Evolutionary conservation across 2,113 vertebrate species (phyloP).

Genomic region (Petroica traversi): DNA sequence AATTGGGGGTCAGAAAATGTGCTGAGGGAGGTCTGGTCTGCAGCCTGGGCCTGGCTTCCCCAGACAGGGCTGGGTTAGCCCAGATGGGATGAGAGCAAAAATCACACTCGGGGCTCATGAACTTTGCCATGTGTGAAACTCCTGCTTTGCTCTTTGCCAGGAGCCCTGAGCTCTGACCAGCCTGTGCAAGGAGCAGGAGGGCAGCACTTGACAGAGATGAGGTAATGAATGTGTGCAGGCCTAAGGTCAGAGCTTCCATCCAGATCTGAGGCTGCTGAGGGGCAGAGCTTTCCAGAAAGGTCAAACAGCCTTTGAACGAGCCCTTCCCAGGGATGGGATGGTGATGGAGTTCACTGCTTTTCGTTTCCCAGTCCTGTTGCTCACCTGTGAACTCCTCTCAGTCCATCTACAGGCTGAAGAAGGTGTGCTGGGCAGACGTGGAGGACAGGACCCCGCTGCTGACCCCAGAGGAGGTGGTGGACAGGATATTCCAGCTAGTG

Average conservation of each 20-base stretch:
- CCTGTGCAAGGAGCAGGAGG: background rate
- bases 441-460: slow-evolving; percentile 79
- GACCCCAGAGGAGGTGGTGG: slow-evolving; percentile 90
- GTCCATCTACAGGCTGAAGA: slow-evolving; percentile 94
- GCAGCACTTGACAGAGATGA: background rate
- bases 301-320: background rate
- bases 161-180: background rate
- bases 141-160: background rate
- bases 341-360: background rate
- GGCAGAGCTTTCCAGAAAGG: background rate
- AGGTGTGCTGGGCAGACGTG: slow-evolving; percentile 82
- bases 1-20: background rate
- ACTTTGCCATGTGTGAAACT: background rate
- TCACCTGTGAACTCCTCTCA: slow-evolving; percentile 15
- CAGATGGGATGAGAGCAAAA: background rate
- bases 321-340: background rate
- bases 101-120: background rate
- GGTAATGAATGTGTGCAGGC: background rate
- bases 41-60: background rate
- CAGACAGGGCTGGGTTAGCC: background rate
- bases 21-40: background rate
- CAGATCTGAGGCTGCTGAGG: background rate
- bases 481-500: slow-evolving; percentile 94
- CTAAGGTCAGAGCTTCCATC: rapidly evolving
- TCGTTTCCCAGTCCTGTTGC: background rate